Evolutionary conservation across 2,888 invertebrate genomes (phyloP).

Genomic region (Scaptomyza reducta): DNA sequence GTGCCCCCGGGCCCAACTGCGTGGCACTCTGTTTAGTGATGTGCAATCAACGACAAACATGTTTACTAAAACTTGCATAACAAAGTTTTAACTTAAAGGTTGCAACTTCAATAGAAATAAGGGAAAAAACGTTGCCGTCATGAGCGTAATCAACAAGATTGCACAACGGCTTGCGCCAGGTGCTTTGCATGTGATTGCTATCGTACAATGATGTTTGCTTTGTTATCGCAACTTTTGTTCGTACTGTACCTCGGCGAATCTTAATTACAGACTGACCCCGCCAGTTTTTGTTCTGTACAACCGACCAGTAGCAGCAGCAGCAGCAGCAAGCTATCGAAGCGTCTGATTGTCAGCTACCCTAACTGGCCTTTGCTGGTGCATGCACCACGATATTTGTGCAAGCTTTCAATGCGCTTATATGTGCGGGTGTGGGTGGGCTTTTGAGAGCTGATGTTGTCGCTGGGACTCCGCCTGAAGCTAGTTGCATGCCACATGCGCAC

Average conservation of each 20-base stretch:
- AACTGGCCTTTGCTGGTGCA: conserved; percentile 8
- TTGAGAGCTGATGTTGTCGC: conserved; percentile 20
- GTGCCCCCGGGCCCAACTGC: conserved; percentile 36
- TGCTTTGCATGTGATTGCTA: background rate
- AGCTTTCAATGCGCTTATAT: conserved; percentile 37
- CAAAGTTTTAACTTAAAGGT: background rate
- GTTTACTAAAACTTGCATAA: conserved; percentile 31
- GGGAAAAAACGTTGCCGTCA: background rate
- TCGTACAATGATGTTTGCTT: background rate
- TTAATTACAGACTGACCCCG: conserved; percentile 38
- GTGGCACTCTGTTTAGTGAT: conserved; percentile 47
- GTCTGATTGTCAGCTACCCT: conserved; percentile 15
- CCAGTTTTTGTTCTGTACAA: background rate
- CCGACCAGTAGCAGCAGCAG: conserved; percentile 7
- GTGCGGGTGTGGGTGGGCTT: conserved; percentile 5
- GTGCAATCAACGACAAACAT: conserved; percentile 62
- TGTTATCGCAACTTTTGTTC: conserved; percentile 18
- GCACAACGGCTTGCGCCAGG: background rate
- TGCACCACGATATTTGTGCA: conserved; percentile 42
- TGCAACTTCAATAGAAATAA: no score
- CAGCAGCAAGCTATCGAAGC: conserved; percentile 10
- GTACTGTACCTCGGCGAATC: conserved; percentile 7
- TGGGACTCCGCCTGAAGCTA: conserved; percentile 42
- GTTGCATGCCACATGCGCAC: conserved; percentile 54
- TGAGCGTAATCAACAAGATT: conserved; percentile 6